Percentiles rank a stretch among this genome's conserved stretches.
Conservation (phyloP, 1,140 invertebrate genomes). For the Bilobella aurantiaca region DNA sequence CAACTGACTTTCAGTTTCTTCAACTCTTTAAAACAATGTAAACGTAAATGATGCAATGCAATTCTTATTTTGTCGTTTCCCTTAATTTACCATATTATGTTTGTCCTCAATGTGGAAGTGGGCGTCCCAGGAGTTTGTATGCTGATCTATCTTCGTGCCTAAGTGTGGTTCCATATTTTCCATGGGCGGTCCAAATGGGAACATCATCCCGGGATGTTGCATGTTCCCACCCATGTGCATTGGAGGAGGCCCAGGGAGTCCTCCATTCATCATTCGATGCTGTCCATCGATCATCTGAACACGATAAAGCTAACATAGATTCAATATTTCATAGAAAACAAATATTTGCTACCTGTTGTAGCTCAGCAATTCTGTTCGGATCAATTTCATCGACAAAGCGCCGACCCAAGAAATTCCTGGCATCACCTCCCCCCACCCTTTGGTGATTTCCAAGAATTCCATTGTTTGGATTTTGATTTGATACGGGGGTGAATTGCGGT, state of each 20-base stretch:
- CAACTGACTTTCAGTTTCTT: too few species aligned
- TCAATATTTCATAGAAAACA: background rate
- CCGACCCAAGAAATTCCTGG: constrained; percentile 22
- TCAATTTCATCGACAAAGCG: constrained; percentile 31
- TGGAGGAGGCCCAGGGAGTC: constrained; percentile 8
- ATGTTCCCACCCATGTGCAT: constrained; percentile 26
- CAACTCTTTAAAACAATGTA: too few species aligned
- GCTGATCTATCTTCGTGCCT: constrained; percentile 21
- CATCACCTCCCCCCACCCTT: background rate
- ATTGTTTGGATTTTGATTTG: constrained; percentile 11
- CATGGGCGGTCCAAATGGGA: constrained; percentile 19
- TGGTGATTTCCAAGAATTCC: constrained; percentile 22
- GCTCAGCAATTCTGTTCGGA: constrained; percentile 20
- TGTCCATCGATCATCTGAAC: constrained; percentile 23
- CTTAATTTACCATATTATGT: constrained; percentile 19
- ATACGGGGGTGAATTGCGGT: constrained; percentile 14
- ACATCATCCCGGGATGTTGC: constrained; percentile 21
- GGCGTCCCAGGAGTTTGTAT: constrained; percentile 18
- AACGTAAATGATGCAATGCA: too few species aligned
- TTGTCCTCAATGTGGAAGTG: constrained; percentile 26
- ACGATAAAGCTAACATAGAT: background rate
- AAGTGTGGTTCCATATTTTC: constrained; percentile 22
- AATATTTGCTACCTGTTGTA: constrained; percentile 27
- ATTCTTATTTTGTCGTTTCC: constrained; percentile 1
- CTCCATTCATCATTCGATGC: constrained; percentile 28